These are phyloP conservation scores for Neodiprion pinetum DNA, from an alignment of 1,140 invertebrate genomes.

Conservation along the genomic window DNA sequence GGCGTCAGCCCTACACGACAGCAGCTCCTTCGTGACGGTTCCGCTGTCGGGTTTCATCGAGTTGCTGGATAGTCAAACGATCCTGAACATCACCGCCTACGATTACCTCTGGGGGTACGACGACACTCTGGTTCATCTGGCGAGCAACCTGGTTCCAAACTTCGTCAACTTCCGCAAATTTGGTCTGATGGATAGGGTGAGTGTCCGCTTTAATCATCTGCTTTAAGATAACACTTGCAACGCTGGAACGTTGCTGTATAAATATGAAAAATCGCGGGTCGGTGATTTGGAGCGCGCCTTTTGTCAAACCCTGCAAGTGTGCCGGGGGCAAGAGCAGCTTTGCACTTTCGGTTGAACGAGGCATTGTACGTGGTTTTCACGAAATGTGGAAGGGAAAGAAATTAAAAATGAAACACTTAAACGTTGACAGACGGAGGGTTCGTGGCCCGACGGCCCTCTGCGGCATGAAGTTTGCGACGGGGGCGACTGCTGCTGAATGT, in stretches of 20 bases:
- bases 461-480: not conserved
- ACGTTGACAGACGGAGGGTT: not conserved
- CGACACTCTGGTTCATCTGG: conserved; percentile 74
- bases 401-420: not conserved
- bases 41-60: conserved; percentile 69
- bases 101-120: conserved; percentile 89
- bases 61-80: conserved; percentile 70
- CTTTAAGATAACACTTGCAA: not conserved
- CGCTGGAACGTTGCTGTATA: too few species aligned
- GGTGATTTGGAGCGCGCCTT: not conserved
- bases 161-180: conserved; percentile 79
- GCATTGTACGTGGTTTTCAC: too few species aligned
- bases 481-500: too few species aligned
- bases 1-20: conserved; percentile 65
- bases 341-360: too few species aligned
- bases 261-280: not conserved
- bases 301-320: not conserved
- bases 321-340: too few species aligned
- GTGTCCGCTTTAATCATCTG: conserved; percentile 33
- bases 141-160: conserved; percentile 72
- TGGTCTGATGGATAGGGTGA: conserved; percentile 83
- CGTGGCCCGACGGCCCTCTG: not conserved
- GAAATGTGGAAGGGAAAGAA: not conserved
- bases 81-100: conserved; percentile 73
- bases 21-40: conserved; percentile 68